Base-by-base conservation (phyloP, 2,888 invertebrate genomes). In the Therioaphis trifolii region DNA sequence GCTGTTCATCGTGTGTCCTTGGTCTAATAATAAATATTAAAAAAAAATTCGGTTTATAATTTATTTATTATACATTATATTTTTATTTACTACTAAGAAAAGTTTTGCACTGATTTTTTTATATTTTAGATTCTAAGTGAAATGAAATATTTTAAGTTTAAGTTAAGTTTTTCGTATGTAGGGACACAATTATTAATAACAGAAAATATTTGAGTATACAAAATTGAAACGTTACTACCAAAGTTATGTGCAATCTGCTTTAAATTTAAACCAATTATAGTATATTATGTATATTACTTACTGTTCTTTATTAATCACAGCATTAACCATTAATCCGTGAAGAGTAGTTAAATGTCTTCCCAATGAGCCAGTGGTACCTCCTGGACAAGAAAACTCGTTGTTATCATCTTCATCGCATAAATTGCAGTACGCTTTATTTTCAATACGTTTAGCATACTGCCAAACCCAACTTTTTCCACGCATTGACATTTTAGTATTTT, bases 251-350 rank as follows among this genome's bases (percentile, higher is more conserved):
- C 40, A 68, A 58, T 58, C 58, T 58, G 58, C 58, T 58, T 58
- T 58, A 58, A 58, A 58, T 58, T 58, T 24, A 58, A 58, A 58
- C 58, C 58, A 58, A 58, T 58, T 68, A 68, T 68, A 68, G 18
- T 40, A 68, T 40, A 68, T 68, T 43, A n/a, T 40, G n/a, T 40
- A 40, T 40, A 40, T 40, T 68, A 68, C 40, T 68, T 68, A 68
- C 35, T 68, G 68, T 35, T 68, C 35, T 68, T 68, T 68, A 68
- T n/a, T 68, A 68, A 40, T 21, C 40, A 40, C 68, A 68, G 40
- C 40, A 68, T 68, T 68, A 68, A 68, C 35, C 43, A n/a, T n/a
- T n/a, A n/a, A n/a, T n/a, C n/a, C n/a, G n/a, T n/a, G n/a, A n/a
- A n/a, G n/a, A n/a, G n/a, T 43, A 43, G 43, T 43, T 43, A 43